These are phyloP conservation scores for Pseudorhiza aurosa DNA, from an alignment of 30 jellyfish, hydroid and myxozoan species.

Conservation along the genomic window DNA sequence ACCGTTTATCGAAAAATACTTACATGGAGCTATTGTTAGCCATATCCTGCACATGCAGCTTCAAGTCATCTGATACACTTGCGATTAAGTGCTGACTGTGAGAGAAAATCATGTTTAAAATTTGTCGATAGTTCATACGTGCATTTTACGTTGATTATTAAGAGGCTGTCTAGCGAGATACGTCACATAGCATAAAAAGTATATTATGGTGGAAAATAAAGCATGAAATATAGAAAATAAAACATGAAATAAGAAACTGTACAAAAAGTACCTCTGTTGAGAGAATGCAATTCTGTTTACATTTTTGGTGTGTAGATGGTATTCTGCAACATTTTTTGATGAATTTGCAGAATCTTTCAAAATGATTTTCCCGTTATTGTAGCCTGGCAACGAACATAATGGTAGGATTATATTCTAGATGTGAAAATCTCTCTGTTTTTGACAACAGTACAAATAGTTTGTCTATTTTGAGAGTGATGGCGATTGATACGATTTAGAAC, in stretches of 20 bases:
- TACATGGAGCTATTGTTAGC: slow-evolving; percentile 16
- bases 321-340: not conserved
- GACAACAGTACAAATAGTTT: too few relatives aligned
- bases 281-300: slow-evolving; percentile 40
- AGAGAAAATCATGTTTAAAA: too few relatives aligned
- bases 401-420: not conserved
- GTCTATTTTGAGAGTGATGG: too few relatives aligned
- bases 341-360: slow-evolving; percentile 31
- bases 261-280: slow-evolving; percentile 19
- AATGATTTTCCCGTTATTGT: slow-evolving; percentile 22
- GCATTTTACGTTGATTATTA: too few relatives aligned
- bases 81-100: slow-evolving; percentile 42
- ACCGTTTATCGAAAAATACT: slow-evolving; percentile 5
- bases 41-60: slow-evolving; percentile 33
- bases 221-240: not conserved
- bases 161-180: too few relatives aligned
- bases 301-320: slow-evolving; percentile 20
- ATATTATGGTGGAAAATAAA: too few relatives aligned
- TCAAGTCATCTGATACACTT: slow-evolving; percentile 63
- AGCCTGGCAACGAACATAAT: slow-evolving; percentile 6
- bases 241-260: not conserved
- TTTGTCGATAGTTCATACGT: too few relatives aligned
- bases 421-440: too few relatives aligned
- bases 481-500: too few relatives aligned
- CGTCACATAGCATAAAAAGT: too few relatives aligned